Percentiles rank a stretch among this genome's conserved stretches.
These are phyloP conservation scores for Coracias cyanogaster DNA, from an alignment of 2,797 vertebrate species.

Conservation along the genomic window DNA sequence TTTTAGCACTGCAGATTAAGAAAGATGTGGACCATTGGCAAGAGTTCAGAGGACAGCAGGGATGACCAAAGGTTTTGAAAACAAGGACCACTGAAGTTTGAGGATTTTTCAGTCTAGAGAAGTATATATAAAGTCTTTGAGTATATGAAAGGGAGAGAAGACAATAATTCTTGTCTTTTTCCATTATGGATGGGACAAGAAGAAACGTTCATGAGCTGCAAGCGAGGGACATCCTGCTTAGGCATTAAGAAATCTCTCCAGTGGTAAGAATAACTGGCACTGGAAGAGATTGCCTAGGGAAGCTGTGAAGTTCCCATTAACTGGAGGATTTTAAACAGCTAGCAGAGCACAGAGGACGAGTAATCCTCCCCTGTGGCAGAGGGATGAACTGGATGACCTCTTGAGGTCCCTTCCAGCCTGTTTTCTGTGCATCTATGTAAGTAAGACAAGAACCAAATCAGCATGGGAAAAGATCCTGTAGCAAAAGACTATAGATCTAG, in stretches of 20 bases:
- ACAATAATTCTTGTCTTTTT: neutral
- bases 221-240: neutral
- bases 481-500: neutral
- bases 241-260: neutral
- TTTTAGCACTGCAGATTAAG: neutral
- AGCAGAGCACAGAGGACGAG: neutral
- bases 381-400: neutral
- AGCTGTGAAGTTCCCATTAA: neutral
- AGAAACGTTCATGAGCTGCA: neutral
- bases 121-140: neutral
- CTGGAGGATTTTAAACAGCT: neutral
- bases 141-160: neutral
- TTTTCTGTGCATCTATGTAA: neutral
- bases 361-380: neutral
- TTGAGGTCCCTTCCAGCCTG: neutral
- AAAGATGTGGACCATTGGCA: neutral
- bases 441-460: neutral
- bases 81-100: neutral
- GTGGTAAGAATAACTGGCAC: neutral
- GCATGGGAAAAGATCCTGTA: conserved; percentile 11
- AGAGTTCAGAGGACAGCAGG: neutral
- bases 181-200: neutral
- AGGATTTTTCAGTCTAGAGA: neutral
- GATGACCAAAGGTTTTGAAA: neutral
- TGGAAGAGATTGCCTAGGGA: neutral